Evolutionary conservation across 2,888 invertebrate genomes (phyloP).

Genomic region (Monochamus alternatus): DNA sequence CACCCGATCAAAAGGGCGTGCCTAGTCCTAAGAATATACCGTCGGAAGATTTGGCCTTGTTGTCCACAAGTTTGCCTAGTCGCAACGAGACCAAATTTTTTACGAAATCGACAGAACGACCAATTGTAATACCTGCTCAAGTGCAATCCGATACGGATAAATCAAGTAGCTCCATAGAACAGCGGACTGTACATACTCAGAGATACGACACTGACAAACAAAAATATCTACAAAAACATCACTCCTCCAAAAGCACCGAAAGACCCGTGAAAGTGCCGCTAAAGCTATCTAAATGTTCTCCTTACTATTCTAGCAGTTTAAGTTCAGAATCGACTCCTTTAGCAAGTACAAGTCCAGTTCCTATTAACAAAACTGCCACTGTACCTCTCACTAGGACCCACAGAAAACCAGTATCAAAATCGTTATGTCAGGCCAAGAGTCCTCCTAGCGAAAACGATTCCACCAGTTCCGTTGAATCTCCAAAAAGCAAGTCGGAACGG

Average conservation of each 20-base stretch:
- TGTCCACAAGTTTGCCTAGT: constrained; percentile 54
- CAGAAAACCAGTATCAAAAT: constrained; percentile 73
- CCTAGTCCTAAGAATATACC: constrained; percentile 68
- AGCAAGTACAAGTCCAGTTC: constrained; percentile 75
- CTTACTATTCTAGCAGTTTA: constrained; percentile 83
- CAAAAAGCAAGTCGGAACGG: constrained; percentile 72
- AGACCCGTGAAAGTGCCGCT: constrained; percentile 70
- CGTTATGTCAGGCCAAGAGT: constrained; percentile 78
- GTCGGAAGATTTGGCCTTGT: constrained; percentile 66
- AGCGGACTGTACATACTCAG: constrained; percentile 68
- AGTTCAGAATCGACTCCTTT: constrained; percentile 84
- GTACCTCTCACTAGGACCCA: constrained; percentile 68
- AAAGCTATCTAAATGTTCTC: constrained; percentile 80
- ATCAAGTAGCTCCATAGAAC: constrained; percentile 72
- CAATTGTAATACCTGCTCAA: constrained; percentile 72
- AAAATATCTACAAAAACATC: constrained; percentile 64
- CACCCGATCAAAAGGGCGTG: constrained; percentile 59
- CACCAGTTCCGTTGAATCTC: constrained; percentile 82
- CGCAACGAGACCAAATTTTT: constrained; percentile 63
- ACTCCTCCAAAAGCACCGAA: constrained; percentile 65
- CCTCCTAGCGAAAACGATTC: constrained; percentile 85
- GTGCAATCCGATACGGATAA: constrained; percentile 71
- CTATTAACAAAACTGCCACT: constrained; percentile 76
- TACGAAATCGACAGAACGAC: constrained; percentile 73
- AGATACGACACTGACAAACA: constrained; percentile 68